phyloP scores from a whole-genome alignment of 2,797 vertebrate genomes.

The Miopithecus talapoin region DNA sequence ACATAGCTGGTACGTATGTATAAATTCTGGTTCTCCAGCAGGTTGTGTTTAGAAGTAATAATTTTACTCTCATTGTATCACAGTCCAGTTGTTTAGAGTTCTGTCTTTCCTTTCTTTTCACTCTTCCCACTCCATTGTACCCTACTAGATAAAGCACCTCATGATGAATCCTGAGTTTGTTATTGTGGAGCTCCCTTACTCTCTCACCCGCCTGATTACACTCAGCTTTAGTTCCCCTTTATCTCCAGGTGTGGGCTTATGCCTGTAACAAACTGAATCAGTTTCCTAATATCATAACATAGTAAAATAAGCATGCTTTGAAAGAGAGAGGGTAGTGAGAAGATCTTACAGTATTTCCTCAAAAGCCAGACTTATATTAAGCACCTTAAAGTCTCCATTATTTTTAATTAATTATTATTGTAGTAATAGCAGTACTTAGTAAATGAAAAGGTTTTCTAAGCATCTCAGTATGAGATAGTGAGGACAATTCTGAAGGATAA shows the following conservation, averaged over 20 bases:
- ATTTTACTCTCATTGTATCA: background rate
- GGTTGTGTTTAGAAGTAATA: background rate
- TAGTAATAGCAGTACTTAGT: background rate
- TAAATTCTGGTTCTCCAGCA: background rate
- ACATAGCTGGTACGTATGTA: background rate
- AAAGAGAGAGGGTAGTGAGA: background rate
- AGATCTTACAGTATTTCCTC: background rate
- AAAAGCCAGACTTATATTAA: background rate
- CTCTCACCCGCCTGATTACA: background rate
- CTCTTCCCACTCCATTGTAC: fast-evolving
- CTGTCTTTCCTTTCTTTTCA: background rate
- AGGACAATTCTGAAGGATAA: background rate
- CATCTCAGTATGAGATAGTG: background rate
- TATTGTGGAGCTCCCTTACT: background rate
- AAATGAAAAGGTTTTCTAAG: background rate
- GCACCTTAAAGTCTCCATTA: background rate
- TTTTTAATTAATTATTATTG: background rate
- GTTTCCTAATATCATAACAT: background rate
- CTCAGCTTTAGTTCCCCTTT: background rate
- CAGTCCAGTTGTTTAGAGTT: background rate
- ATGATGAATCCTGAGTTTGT: background rate
- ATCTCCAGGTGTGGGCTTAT: too few species aligned
- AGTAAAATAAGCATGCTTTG: background rate
- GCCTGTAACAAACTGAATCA: background rate
- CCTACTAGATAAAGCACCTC: background rate